A percentile compares a stretch with the other conserved stretches of the same genome.
These are phyloP conservation scores for Salvelinus sp. DNA, from an alignment of 2,113 vertebrate genomes.

Conservation along the genomic window DNA sequence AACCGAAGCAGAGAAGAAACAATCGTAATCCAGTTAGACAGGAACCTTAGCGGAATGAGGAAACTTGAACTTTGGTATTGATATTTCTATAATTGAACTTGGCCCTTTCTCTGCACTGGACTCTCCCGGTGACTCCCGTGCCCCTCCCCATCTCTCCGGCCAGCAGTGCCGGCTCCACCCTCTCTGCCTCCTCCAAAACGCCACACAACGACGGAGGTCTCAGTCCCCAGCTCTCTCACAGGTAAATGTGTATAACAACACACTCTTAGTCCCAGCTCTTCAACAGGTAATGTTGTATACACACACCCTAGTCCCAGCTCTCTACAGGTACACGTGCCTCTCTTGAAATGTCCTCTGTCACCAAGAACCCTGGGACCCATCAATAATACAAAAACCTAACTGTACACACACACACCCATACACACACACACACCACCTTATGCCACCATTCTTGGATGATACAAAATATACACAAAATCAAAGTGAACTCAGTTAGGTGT, in stretches of 20 bases:
- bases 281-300: conserved; percentile 65
- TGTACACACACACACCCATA: no score
- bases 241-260: conserved; percentile 48
- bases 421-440: not conserved
- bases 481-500: not conserved
- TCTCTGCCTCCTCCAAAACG: conserved; percentile 66
- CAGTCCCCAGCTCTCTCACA: conserved; percentile 74
- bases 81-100: not conserved
- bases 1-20: no score
- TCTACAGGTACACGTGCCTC: not conserved
- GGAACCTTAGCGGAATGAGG: not conserved
- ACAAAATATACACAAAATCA: not conserved
- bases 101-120: conserved; percentile 62
- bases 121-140: conserved; percentile 72
- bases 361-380: not conserved
- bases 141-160: conserved; percentile 74
- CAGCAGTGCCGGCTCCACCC: conserved; percentile 75
- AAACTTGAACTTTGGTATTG: conserved; percentile 10
- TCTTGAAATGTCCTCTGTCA: not conserved
- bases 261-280: conserved; percentile 31
- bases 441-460: not conserved
- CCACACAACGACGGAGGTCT: conserved; percentile 68
- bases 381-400: no score
- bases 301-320: not conserved
- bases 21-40: no score